Evolutionary conservation across 2,888 invertebrate genomes (phyloP).

Genomic region (Clostera curtula): DNA sequence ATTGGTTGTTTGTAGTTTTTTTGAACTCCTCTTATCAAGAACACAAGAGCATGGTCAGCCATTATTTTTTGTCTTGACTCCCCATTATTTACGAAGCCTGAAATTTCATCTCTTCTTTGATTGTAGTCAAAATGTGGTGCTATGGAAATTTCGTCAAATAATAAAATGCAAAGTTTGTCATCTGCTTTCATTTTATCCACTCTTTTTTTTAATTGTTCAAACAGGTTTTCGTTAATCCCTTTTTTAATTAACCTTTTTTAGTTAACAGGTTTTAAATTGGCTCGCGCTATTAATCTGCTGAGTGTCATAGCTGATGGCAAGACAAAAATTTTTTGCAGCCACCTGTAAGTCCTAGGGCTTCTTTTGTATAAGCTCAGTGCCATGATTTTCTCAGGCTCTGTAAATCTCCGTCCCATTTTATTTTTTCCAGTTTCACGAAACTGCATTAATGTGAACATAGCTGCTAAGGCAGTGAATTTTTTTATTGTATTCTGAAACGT

Average conservation of each 20-base stretch:
- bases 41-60: conserved; percentile 23
- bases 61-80: conserved; percentile 9
- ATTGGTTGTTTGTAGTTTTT: conserved; percentile 20
- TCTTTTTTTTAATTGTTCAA: conserved; percentile 14
- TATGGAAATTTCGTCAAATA: conserved; percentile 25
- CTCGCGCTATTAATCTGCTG: conserved; percentile 7
- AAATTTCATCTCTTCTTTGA: conserved; percentile 18
- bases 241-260: too few relatives aligned
- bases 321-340: conserved; percentile 12
- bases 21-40: conserved; percentile 17
- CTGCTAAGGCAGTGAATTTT: too few relatives aligned
- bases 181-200: conserved; percentile 12
- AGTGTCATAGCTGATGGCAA: conserved; percentile 14
- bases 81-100: conserved; percentile 20
- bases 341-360: conserved; percentile 12
- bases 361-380: conserved; percentile 9
- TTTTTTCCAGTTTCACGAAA: too few relatives aligned
- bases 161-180: conserved; percentile 15
- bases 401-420: conserved; percentile 3
- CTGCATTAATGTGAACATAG: too few relatives aligned
- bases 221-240: conserved; percentile 18
- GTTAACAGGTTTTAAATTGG: conserved; percentile 11
- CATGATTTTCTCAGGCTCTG: conserved; percentile 6
- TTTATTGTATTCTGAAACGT: too few relatives aligned
- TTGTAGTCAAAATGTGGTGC: conserved; percentile 18